Percentiles rank a stretch among this genome's conserved stretches.
Evolutionary conservation across 1,140 invertebrate species (phyloP).

Genomic region (Hylyphantes graminicola): DNA sequence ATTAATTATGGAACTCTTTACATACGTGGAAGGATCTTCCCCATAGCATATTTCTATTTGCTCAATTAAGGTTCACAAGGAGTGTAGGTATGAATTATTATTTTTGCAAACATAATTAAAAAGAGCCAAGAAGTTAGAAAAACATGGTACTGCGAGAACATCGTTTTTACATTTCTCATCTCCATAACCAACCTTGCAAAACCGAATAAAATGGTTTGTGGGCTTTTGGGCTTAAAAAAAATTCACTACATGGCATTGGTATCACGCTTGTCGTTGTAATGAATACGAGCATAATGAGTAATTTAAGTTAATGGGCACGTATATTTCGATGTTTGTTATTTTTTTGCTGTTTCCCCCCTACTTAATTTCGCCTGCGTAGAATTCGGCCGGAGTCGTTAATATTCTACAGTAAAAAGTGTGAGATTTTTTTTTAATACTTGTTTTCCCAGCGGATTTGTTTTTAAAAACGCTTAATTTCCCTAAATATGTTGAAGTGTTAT

Average conservation of each 20-base stretch:
- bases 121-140: too few species aligned
- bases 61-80: too few species aligned
- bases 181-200: slow-evolving; percentile 42
- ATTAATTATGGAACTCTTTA: too few species aligned
- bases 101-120: too few species aligned
- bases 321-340: slow-evolving; percentile 28
- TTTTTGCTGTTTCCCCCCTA: background rate
- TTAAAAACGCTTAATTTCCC: too few species aligned
- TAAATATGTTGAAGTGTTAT: too few species aligned
- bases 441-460: too few species aligned
- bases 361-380: slow-evolving; percentile 19
- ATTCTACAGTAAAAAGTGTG: slow-evolving; percentile 26
- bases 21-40: too few species aligned
- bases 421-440: background rate
- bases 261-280: slow-evolving; percentile 48
- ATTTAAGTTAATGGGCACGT: slow-evolving; percentile 58
- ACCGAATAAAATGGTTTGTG: slow-evolving; percentile 29
- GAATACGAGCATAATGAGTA: slow-evolving; percentile 58
- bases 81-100: too few species aligned
- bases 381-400: slow-evolving; percentile 39
- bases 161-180: background rate
- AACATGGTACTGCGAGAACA: too few species aligned
- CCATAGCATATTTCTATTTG: too few species aligned
- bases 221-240: background rate
- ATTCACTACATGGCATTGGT: background rate